Percentiles rank a stretch among this genome's conserved stretches.
Evolutionary conservation across 2,113 vertebrate genomes (phyloP).

Genomic region (Grantiella picta): DNA sequence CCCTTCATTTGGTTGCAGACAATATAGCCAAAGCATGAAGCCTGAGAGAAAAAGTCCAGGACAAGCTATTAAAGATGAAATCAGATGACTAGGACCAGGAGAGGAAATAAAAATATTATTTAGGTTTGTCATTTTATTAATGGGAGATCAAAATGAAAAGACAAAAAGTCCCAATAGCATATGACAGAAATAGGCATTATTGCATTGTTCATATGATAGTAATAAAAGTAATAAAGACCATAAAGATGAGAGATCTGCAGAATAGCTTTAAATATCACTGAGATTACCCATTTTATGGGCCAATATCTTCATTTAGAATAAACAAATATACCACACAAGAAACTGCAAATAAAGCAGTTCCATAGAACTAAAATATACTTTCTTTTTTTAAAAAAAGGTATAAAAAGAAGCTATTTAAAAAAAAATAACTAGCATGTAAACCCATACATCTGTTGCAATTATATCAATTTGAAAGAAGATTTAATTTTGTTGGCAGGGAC

Average conservation of each 20-base stretch:
- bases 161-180: not conserved
- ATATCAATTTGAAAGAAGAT: not conserved
- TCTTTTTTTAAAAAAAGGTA: not conserved
- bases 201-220: not conserved
- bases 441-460: not conserved
- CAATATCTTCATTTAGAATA: not conserved
- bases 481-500: conserved; percentile 52
- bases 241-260: not conserved
- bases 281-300: not conserved
- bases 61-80: conserved; percentile 18
- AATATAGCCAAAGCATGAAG: not conserved
- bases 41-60: not conserved
- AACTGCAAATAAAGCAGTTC: not conserved
- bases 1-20: not conserved
- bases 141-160: conserved; percentile 19
- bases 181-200: not conserved
- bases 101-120: conserved; percentile 44
- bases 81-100: not conserved
- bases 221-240: conserved; percentile 34
- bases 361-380: not conserved
- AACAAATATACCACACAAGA: not conserved
- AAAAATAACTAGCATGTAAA: not conserved
- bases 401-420: not conserved
- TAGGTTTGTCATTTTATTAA: conserved; percentile 4
- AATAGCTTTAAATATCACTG: not conserved